Conservation (phyloP, 2,113 vertebrate genomes). For the Chamaetylas fuelleborni region DNA sequence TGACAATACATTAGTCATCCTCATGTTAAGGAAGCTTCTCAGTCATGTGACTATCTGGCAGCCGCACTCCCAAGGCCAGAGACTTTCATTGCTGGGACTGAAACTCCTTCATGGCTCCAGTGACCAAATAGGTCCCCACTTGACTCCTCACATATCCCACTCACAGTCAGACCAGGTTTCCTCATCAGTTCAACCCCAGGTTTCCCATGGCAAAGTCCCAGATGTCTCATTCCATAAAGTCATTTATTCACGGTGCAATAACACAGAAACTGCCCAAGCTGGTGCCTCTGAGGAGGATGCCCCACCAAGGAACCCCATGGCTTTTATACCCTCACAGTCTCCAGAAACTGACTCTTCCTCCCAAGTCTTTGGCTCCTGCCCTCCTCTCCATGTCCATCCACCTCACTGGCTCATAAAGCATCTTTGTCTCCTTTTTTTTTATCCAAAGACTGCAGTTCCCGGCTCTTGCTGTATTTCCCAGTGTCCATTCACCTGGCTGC, state of each 20-base stretch:
- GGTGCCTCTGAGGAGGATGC: background rate
- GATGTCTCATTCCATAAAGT: fast-evolving
- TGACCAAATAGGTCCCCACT: fast-evolving
- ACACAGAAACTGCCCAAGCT: background rate
- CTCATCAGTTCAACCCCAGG: fast-evolving
- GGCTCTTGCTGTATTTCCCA: background rate
- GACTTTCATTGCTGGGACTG: background rate
- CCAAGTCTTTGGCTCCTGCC: fast-evolving
- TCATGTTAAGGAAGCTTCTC: background rate
- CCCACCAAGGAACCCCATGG: background rate
- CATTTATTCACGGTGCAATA: fast-evolving
- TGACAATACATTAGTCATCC: background rate
- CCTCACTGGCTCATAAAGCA: background rate
- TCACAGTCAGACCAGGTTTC: background rate
- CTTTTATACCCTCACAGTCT: background rate
- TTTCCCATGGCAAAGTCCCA: background rate
- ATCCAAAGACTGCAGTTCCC: background rate
- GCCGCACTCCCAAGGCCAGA: background rate
- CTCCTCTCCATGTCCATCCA: background rate
- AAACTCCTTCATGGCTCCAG: background rate
- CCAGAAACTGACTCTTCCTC: background rate
- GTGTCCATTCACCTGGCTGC: background rate
- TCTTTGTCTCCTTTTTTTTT: background rate
- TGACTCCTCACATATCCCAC: background rate
- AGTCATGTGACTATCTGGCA: fast-evolving